phyloP scores from a whole-genome alignment of 2,113 vertebrate genomes.

The Numida meleagris region DNA sequence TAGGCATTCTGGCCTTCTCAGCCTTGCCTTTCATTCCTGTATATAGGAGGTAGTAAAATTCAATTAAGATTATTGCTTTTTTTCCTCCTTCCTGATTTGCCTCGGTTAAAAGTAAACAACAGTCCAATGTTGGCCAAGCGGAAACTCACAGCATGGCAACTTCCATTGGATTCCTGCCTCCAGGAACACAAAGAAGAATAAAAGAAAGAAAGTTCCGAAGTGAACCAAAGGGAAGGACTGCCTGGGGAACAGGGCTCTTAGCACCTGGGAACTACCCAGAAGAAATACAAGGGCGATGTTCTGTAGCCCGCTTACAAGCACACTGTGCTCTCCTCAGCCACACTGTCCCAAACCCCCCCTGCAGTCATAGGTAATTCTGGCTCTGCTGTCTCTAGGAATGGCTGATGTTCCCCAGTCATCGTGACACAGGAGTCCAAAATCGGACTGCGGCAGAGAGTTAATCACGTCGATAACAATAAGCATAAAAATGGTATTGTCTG shows the following conservation, averaged over 20 bases:
- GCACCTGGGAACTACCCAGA: neutral
- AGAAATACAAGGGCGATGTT: neutral
- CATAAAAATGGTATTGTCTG: neutral
- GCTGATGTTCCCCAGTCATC: neutral
- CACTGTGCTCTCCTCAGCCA: neutral
- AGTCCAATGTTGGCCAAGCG: neutral
- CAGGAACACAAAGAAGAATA: neutral
- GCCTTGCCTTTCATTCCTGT: neutral
- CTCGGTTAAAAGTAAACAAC: neutral
- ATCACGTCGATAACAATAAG: neutral
- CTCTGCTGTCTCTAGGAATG: neutral
- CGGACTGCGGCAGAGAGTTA: neutral
- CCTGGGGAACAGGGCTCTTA: neutral
- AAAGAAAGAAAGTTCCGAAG: neutral
- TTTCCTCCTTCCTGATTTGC: neutral
- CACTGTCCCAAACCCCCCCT: fast-evolving
- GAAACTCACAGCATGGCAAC: neutral
- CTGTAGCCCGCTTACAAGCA: neutral
- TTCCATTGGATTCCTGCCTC: neutral
- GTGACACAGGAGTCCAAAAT: neutral
- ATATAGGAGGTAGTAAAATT: neutral
- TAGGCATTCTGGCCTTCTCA: neutral
- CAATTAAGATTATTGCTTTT: neutral
- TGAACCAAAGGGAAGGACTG: neutral
- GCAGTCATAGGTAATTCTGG: neutral